Base-by-base conservation (phyloP, 1,140 invertebrate genomes). In the Littorina saxatilis region DNA sequence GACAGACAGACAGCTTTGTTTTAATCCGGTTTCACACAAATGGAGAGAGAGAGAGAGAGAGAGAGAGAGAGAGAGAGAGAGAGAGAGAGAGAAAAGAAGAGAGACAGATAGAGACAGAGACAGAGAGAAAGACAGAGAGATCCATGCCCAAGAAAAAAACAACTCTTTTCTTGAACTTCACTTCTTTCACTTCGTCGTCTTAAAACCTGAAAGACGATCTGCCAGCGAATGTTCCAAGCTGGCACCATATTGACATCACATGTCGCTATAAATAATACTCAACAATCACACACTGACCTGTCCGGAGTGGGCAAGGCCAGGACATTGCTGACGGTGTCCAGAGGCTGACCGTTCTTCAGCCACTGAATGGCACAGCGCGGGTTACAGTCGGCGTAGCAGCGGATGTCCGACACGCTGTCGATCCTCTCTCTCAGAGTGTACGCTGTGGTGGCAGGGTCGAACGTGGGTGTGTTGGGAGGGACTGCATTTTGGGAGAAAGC, bases 311-410 rank as follows among this genome's bases (percentile, higher is more conserved):
- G 52, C n/a, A 78, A 37, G 35, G 52, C 55, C 23, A 78, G 76
- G 0, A 78, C 58, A n/a, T 66, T 78, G 27, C 76, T 58, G 5
- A n/a, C 23, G n/a, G 39, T 66, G 15, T 63, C 39, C 58, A 78
- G 47, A 11, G 35, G 23, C 11, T 11, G 3, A 37, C 74, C 80
- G 23, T 77, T 61, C n/a, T 82, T 82, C 1, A 63, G 50, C 80
- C 80, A 82, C 27, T 29, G 13, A 15, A 82, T 61, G 70, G 47
- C 37, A 32, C 80, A 82, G 73, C 58, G 55, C 0, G 80, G 80
- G 74, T 82, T 82, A 32, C 80, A 82, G 73, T 75, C 73, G 32
- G 73, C 73, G 40, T 29, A 58, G 40, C 80, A 82, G 0, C 76
- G 55, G 75, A 78, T 66, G 23, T 78, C 76, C 3, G 58, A 75